Percentiles rank a stretch among this genome's conserved stretches.
Evolutionary conservation across 2,888 invertebrate species (phyloP).

Genomic region (Caenorhabditis sp.): DNA sequence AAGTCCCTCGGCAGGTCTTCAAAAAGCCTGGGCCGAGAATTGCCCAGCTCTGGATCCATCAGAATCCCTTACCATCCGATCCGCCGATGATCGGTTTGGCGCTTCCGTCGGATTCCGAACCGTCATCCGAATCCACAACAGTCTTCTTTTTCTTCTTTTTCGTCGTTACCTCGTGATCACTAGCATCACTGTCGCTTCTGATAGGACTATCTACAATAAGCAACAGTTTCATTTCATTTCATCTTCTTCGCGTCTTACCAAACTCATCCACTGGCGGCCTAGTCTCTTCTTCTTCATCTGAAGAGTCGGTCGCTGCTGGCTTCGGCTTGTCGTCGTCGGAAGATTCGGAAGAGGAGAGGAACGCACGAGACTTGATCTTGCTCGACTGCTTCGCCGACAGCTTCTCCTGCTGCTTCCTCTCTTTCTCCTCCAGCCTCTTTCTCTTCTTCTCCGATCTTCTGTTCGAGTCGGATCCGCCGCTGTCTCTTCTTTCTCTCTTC

Average conservation of each 20-base stretch:
- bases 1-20: too few species aligned
- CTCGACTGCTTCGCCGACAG: conserved; percentile 64
- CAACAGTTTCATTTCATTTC: too few species aligned
- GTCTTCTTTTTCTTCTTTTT: conserved; percentile 61
- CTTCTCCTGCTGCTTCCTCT: conserved; percentile 55
- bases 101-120: conserved; percentile 29
- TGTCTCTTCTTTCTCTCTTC: conserved; percentile 53
- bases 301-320: conserved; percentile 11
- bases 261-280: conserved; percentile 44
- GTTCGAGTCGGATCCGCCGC: conserved; percentile 65
- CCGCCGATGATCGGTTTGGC: conserved; percentile 49
- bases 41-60: neutral
- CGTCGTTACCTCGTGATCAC: conserved; percentile 48
- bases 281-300: conserved; percentile 39
- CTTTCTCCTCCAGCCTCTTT: conserved; percentile 56
- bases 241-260: conserved; percentile 16
- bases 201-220: conserved; percentile 60
- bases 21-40: too few species aligned
- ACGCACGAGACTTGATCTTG: conserved; percentile 67
- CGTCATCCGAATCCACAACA: conserved; percentile 53
- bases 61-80: conserved; percentile 34
- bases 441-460: conserved; percentile 51
- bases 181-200: conserved; percentile 48
- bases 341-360: conserved; percentile 67
- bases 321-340: conserved; percentile 60